Evolutionary conservation across 2,113 vertebrate species (phyloP).

Genomic region (Crotalus tigris): DNA sequence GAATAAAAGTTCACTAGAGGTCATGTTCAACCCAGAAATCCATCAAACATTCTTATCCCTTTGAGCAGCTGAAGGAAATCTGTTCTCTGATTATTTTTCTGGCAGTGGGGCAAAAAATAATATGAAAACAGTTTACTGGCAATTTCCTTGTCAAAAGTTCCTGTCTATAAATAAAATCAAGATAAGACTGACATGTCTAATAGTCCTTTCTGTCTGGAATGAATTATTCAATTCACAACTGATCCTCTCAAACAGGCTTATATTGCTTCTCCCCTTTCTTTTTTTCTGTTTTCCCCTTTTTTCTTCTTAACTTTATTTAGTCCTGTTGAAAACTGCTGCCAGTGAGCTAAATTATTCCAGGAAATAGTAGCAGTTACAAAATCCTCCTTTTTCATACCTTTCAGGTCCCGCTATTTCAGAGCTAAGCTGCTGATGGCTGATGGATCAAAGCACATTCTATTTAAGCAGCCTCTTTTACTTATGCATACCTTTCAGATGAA

Average conservation of each 20-base stretch:
- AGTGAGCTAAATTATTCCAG: conserved; percentile 44
- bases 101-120: not conserved
- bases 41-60: not conserved
- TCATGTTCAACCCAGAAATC: conserved; percentile 32
- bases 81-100: conserved; percentile 23
- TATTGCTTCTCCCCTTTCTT: conserved; percentile 51
- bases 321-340: conserved; percentile 26
- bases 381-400: not conserved
- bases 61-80: conserved; percentile 30
- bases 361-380: conserved; percentile 44
- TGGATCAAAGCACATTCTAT: fast-evolving
- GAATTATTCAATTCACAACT: conserved; percentile 67
- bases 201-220: conserved; percentile 59
- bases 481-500: not conserved
- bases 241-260: conserved; percentile 60
- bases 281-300: conserved; percentile 39
- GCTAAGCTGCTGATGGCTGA: not conserved
- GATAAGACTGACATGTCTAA: conserved; percentile 62
- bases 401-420: not conserved
- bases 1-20: not conserved
- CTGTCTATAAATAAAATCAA: conserved; percentile 64
- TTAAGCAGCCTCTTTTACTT: not conserved
- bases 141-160: conserved; percentile 69
- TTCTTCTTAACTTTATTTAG: conserved; percentile 59
- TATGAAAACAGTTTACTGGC: conserved; percentile 54